phyloP scores from a whole-genome alignment of 1,140 invertebrate species.

The Drosophila orosa region DNA sequence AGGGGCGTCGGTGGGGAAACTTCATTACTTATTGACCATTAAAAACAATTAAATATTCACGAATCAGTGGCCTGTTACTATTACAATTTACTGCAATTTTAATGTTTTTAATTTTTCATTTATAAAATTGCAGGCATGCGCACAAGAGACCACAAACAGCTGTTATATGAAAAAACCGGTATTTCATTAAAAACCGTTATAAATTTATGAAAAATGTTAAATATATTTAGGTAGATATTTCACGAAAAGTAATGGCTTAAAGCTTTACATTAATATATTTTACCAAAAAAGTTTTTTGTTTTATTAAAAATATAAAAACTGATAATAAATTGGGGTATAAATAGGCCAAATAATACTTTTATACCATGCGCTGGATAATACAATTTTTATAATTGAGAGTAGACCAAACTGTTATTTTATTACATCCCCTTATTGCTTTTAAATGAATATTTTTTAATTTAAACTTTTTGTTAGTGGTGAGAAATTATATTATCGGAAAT shows the following conservation, averaged over 20 bases:
- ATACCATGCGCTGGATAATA: too few species aligned
- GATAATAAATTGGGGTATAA: too few species aligned
- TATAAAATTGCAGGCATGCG: constrained; percentile 10
- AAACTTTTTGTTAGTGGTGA: too few species aligned
- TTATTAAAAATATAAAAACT: too few species aligned
- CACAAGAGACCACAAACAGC: constrained; percentile 3
- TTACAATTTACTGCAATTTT: constrained; percentile 1
- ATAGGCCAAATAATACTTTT: too few species aligned
- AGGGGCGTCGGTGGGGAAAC: constrained; percentile 31
- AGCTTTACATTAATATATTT: too few species aligned
- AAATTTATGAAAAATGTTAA: neutral
- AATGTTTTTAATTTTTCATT: neutral
- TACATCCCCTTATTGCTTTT: too few species aligned
- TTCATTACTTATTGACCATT: neutral
- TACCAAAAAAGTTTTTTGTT: too few species aligned
- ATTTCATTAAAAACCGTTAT: neutral
- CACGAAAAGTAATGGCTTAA: too few species aligned
- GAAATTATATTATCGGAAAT: neutral
- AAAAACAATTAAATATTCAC: constrained; percentile 2
- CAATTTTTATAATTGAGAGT: too few species aligned
- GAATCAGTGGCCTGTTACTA: neutral
- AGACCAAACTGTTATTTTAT: too few species aligned
- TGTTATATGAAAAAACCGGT: neutral
- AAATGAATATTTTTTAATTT: too few species aligned
- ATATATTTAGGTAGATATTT: neutral